Base-by-base conservation (phyloP, 2,113 vertebrate genomes). In the Macrotis lagotis region DNA sequence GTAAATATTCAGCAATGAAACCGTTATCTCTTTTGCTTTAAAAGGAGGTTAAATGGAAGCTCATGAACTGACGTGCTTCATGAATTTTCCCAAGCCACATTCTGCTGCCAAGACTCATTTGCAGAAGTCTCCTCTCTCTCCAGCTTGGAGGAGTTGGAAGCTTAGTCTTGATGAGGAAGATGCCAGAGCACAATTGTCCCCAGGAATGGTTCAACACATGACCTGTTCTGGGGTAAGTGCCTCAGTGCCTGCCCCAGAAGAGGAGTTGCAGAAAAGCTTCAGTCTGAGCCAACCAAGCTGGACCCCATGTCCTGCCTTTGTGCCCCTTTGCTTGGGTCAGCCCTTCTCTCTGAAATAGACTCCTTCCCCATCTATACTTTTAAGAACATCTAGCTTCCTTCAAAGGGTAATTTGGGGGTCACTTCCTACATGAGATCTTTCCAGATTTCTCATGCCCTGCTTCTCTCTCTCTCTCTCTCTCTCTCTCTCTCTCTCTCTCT, bases 1-100 rank as follows among this genome's bases (percentile, higher is more conserved):
- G 59, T 48, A 92, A 94, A 94, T 93, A 88, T 88, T 92, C 50
- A 66, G n/a, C 48, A 89, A n/a, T 96, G 66, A 83, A 89, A 94
- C 95, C 88, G 92, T 95, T 92, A 50, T 88, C 50, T 88, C 52
- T 25, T 89, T 51, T 19, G 28, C 25, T 50, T 94, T 90, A 50
- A 90, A 91, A 89, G 22, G 14, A 74, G 22, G 52, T 92, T 92
- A 95, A 92, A 90, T 55, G 37, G 51, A 66, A 89, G n/a, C 52
- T 0, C 0, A 31, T 48, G 11, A 19, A 8, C 28, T 19, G 92
- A 48, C 37, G 88, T 25, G 90, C 50, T 91, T 53, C 52, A 53
- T 91, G 51, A 83, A 44, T 83, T 19, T 83, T 44, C n/a, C 66
- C 66, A 83, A 83, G 66, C 44, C 44, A 22, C 66, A 44, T 83